Evolutionary conservation across 2,113 vertebrate genomes (phyloP), one percentile per base, ranked within the genome.

Genomic region (Brienomyrus longianalis): DNA sequence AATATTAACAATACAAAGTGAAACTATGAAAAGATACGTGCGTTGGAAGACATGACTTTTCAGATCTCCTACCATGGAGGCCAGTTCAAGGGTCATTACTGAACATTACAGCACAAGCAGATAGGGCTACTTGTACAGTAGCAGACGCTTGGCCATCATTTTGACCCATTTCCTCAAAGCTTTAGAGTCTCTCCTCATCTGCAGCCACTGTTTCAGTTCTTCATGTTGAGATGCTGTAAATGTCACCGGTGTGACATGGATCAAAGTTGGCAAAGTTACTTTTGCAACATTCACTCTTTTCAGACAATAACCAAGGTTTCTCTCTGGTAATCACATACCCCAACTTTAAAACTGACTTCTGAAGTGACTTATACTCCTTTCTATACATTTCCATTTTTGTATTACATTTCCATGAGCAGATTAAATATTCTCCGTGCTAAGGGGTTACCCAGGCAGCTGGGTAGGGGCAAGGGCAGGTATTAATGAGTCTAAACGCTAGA

Each of bases 401-500:
- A 66, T 66, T 88, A 74, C 70, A n/a, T 90, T 89, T 91, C 91
- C 89, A 93, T 48, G 90, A 52, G 92, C 88, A 90, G 91, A 92
- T 94, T 90, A 93, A 92, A 89, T 91, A 89, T 89, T 62, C 83
- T 0, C 11, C 90, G 93, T 90, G 88, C 91, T 92, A 94, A 93
- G 93, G 93, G 93, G 52, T 54, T 85, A 50, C 19, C 21, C 77
- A 89, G 92, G 93, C 95, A 96, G 96, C 95, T 95, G 96, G 10
- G 94, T 91, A 77, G 90, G 91, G 93, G 92, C 90, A 87, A 91
- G 56, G 92, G 95, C 92, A 95, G 56, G 56, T 59, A 59, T 59
- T 59, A 23, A 8, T 0, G 56, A 59, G 56, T 59, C 8, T 92
- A 94, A 94, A 94, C 87, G 92, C 93, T 93, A 39, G 39, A 39